Evolutionary conservation across 2,888 invertebrate species (phyloP).

Genomic region (Latheticus oryzae): DNA sequence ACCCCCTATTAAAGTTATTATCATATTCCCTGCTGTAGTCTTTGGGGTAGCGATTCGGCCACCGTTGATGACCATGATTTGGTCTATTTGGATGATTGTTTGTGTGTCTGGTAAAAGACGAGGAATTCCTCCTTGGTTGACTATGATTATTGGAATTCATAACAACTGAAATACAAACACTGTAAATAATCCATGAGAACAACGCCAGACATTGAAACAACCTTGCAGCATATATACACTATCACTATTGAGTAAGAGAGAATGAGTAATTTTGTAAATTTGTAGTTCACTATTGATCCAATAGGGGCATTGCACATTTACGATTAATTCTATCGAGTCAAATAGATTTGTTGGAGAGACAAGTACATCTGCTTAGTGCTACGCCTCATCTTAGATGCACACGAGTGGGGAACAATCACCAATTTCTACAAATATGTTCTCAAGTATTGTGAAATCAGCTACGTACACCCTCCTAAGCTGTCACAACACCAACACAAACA

Average conservation of each 20-base stretch:
- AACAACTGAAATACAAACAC: slow-evolving; percentile 30
- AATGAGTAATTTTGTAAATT: slow-evolving; percentile 60
- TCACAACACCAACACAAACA: slow-evolving; percentile 40
- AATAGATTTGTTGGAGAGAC: slow-evolving; percentile 11
- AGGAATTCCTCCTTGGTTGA: slow-evolving; percentile 62
- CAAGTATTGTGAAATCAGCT: slow-evolving; percentile 59
- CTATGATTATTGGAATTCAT: slow-evolving; percentile 65
- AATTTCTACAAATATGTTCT: slow-evolving; percentile 48
- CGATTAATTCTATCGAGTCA: slow-evolving; percentile 42
- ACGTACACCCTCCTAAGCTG: slow-evolving; percentile 54
- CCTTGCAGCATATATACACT: slow-evolving; percentile 52
- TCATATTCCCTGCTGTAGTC: slow-evolving; percentile 65
- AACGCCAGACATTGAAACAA: slow-evolving; percentile 49
- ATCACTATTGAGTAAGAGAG: slow-evolving; percentile 60
- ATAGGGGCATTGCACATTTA: slow-evolving; percentile 56
- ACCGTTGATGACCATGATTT: slow-evolving; percentile 62
- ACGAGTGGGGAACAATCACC: slow-evolving; percentile 21
- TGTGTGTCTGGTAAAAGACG: slow-evolving; percentile 62
- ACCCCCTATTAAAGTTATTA: slow-evolving; percentile 63
- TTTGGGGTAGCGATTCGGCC: slow-evolving; percentile 64
- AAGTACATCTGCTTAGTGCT: slow-evolving; percentile 16
- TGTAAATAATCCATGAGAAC: slow-evolving; percentile 29
- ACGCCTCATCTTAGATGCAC: slow-evolving; percentile 42
- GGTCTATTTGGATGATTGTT: slow-evolving; percentile 62
- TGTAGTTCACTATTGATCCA: slow-evolving; percentile 63